These are phyloP conservation scores for Phymorhynchus buccinoides DNA, from an alignment of 1,140 invertebrate genomes.

Conservation along the genomic window DNA sequence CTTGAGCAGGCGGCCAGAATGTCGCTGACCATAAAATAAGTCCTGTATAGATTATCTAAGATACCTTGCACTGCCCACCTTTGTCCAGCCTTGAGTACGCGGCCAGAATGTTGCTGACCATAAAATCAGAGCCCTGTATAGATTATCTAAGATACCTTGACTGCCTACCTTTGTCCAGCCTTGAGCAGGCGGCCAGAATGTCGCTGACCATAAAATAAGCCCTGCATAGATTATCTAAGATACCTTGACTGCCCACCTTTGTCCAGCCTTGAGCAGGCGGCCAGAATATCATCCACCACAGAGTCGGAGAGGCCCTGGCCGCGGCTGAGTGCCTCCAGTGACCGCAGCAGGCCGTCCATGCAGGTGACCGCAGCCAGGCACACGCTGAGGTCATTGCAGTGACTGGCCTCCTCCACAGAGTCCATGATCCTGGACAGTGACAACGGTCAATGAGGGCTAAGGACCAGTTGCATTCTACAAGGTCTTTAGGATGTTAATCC, in stretches of 20 bases:
- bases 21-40: background rate
- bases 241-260: too few relatives aligned
- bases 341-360: constrained; percentile 86
- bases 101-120: background rate
- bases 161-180: constrained; percentile 22
- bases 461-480: too few relatives aligned
- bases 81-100: background rate
- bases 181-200: constrained; percentile 6
- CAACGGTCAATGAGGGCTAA: too few relatives aligned
- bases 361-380: constrained; percentile 87
- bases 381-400: constrained; percentile 80
- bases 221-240: too few relatives aligned
- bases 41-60: too few relatives aligned
- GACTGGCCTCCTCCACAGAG: constrained; percentile 88
- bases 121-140: too few relatives aligned
- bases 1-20: constrained; percentile 2
- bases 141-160: too few relatives aligned
- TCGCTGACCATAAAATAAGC: background rate
- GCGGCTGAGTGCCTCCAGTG: constrained; percentile 84
- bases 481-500: too few relatives aligned
- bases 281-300: constrained; percentile 1
- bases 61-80: too few relatives aligned
- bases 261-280: background rate
- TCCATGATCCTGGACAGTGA: constrained; percentile 87
- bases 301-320: constrained; percentile 54